Conservation (phyloP, 2,113 vertebrate species). For the Macquaria ambigua region DNA sequence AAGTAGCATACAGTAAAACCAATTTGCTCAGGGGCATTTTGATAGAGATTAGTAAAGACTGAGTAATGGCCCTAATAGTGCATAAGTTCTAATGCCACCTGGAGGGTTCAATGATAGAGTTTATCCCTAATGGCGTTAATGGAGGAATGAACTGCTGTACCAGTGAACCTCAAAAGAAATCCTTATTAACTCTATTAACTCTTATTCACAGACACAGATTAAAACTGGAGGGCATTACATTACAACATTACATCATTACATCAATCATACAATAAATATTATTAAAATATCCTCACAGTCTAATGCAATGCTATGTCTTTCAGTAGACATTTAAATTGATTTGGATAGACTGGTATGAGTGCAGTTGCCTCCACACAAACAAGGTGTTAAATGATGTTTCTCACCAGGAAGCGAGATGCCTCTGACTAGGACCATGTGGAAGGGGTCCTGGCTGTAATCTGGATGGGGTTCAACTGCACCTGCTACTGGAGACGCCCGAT, state of each 20-base stretch:
- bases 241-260: not conserved
- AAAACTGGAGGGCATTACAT: not conserved
- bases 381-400: not conserved
- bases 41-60: not conserved
- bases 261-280: not conserved
- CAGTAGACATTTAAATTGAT: not conserved
- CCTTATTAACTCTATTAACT: too few relatives aligned
- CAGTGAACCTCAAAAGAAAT: not conserved
- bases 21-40: not conserved
- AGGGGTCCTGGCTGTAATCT: slow-evolving; percentile 92
- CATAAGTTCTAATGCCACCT: not conserved
- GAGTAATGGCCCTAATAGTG: too few relatives aligned
- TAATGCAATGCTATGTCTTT: not conserved
- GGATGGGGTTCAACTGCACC: slow-evolving; percentile 86
- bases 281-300: not conserved
- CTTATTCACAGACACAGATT: not conserved
- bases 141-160: not conserved
- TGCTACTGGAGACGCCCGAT: slow-evolving; percentile 86
- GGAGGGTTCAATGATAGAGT: not conserved
- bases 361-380: not conserved
- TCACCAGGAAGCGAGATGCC: slow-evolving; percentile 91
- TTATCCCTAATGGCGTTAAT: not conserved
- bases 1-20: not conserved
- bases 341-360: not conserved
- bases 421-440: slow-evolving; percentile 93